Conservation (phyloP, 2,113 vertebrate species). For the Talpa occidentalis region DNA sequence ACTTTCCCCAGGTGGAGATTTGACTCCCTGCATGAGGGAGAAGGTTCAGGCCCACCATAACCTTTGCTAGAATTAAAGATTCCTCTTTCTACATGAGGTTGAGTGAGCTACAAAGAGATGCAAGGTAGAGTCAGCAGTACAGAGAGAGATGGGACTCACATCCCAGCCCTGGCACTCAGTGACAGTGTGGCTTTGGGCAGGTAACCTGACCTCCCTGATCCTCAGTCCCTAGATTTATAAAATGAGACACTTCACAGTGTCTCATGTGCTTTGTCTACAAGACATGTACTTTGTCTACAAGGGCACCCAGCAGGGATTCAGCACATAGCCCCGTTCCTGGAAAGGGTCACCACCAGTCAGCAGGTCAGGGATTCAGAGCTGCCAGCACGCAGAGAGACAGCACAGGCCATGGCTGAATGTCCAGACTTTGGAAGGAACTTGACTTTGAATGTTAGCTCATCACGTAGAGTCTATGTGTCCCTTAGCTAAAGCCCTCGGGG, state of each 20-base stretch:
- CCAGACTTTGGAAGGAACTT: neutral
- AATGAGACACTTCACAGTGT: neutral
- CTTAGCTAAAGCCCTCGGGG: neutral
- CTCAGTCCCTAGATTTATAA: neutral
- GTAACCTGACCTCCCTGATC: neutral
- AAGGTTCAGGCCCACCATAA: neutral
- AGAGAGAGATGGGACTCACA: neutral
- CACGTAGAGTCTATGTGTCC: neutral
- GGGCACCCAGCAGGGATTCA: neutral
- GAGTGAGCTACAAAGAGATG: conserved; percentile 11
- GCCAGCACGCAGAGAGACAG: neutral
- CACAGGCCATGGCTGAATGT: neutral
- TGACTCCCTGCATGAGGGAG: neutral
- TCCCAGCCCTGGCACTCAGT: neutral
- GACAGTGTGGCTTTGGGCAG: neutral
- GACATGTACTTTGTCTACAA: neutral
- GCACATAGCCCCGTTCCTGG: neutral
- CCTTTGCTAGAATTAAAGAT: conserved; percentile 45
- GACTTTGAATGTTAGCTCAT: neutral
- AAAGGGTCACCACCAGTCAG: neutral
- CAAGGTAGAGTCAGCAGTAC: neutral
- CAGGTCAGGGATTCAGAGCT: neutral
- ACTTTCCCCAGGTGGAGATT: conserved; percentile 9
- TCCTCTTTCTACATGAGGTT: conserved; percentile 39
- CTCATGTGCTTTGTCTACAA: neutral